Evolutionary conservation across 2,113 vertebrate species (phyloP), one percentile per base, ranked within the genome.

Genomic region (Aramus guarauna): DNA sequence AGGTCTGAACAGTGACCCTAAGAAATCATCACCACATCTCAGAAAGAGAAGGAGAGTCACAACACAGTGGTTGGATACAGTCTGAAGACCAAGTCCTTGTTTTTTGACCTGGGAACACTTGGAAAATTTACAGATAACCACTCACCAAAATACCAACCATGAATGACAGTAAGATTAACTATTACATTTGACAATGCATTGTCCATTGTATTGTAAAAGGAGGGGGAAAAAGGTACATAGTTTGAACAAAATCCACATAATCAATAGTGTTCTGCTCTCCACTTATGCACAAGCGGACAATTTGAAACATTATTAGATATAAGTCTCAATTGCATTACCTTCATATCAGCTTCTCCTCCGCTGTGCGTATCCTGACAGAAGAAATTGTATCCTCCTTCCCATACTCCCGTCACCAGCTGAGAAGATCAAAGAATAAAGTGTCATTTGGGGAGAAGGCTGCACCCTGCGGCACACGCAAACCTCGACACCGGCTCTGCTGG

Each of bases 361-460:
- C 98, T 99, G 96, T 98, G 98, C 2, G 98, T 99, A 94, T 99
- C 97, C 97, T 99, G 99, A 95, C 99, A 99, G 98, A 98, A 99
- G 97, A 99, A 99, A 97, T 98, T 99, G 98, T 99, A 99, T 71
- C 96, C 97, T 82, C 99, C 98, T 82, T 98, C 96, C 98, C 98
- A 99, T 53, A 98, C 99, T 95, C 98, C 98, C 0, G 97, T 98
- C 90, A 99, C 97, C 81, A 99, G 98, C 99, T 99, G 58, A 72
- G 48, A 63, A 97, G 47, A 92, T 72, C 17, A 94, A 93, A 93
- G 48, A 95, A 47, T 5, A 48, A 64, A 34, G 12, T 14, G 36
- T 93, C 88, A 97, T 37, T 2, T 63, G 55, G 63, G 39, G 59
- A 85, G 34, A 67, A 73, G 37, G 34, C 24, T 72, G 45, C 56